Evolutionary conservation across 2,113 vertebrate species (phyloP), one percentile per base, ranked within the genome.

Genomic region (Thunnus thynnus): DNA sequence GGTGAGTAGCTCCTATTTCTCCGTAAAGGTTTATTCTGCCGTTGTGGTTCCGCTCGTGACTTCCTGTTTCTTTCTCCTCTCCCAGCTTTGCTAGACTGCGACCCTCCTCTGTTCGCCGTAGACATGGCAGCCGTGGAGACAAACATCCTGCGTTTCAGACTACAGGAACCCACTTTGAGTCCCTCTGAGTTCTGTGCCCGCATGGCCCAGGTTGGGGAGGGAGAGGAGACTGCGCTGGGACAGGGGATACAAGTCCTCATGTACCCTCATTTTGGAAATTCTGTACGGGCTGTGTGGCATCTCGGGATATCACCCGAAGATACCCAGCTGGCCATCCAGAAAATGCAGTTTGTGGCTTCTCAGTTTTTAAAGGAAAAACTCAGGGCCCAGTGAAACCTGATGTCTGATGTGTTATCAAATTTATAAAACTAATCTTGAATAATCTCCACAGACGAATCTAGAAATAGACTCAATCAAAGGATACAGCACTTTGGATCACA

Each of bases 261-360:
- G 76, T 92, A 93, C 14, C 96, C 96, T 11, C 92, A 96, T 86
- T 82, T 91, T 0, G 89, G 89, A 0, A 74, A 16, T 61, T 66
- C 86, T 0, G 83, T 96, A 0, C 56, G 92, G 63, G 93, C 96
- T 0, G 94, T 97, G 78, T 97, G 97, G 97, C 96, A 99, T 92
- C 76, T 91, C 0, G 89, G 91, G 0, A 1, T 98, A 84, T 96
- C 94, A 0, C 60, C 92, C 9, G 88, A 17, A 0, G 95, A 97
- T 86, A 97, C 96, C 0, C 85, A 93, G 57, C 91, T 96, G 1
- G 94, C 94, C 3, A 89, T 93, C 51, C 89, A 79, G 78, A 97
- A 97, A 82, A 91, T 97, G 92, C 90, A 86, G 3, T 94, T 95
- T 74, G 95, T 97, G 32, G 93, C 92, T 9, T 88, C 86, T 51